Evolutionary conservation across 2,888 invertebrate genomes (phyloP).

Genomic region (Ectemnius cavifrons): DNA sequence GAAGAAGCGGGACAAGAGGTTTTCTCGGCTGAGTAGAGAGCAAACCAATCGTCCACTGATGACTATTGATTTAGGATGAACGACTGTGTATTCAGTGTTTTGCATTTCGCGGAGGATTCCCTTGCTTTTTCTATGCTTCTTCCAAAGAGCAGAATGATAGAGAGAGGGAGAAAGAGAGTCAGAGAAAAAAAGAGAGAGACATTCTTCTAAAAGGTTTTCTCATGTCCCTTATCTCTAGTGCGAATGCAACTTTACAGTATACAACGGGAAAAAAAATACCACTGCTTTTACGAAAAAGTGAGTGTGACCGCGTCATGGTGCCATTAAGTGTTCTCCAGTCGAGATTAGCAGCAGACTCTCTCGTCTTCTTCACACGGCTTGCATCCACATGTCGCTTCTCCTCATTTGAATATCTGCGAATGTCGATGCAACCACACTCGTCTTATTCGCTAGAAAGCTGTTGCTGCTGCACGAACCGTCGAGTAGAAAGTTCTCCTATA

Average conservation of each 20-base stretch:
- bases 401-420: too few species aligned
- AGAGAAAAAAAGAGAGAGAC: not conserved
- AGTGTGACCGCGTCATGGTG: too few species aligned
- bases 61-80: slow-evolving; percentile 58
- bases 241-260: not conserved
- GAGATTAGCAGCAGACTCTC: too few species aligned
- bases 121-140: slow-evolving; percentile 1
- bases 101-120: slow-evolving; percentile 40
- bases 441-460: not conserved
- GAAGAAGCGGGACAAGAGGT: slow-evolving; percentile 23
- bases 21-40: slow-evolving; percentile 43
- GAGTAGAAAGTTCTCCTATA: too few species aligned
- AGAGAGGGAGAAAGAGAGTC: slow-evolving; percentile 8
- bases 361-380: too few species aligned
- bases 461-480: not conserved
- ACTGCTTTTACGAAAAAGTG: too few species aligned
- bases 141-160: slow-evolving; percentile 7
- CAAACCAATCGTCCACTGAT: slow-evolving; percentile 55
- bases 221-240: not conserved
- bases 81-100: slow-evolving; percentile 53
- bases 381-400: too few species aligned
- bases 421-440: not conserved
- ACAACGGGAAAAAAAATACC: too few species aligned
- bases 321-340: too few species aligned
- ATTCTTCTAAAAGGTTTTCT: too few species aligned